Conservation (phyloP, 2,797 vertebrate genomes). For the Mus caroli region DNA sequence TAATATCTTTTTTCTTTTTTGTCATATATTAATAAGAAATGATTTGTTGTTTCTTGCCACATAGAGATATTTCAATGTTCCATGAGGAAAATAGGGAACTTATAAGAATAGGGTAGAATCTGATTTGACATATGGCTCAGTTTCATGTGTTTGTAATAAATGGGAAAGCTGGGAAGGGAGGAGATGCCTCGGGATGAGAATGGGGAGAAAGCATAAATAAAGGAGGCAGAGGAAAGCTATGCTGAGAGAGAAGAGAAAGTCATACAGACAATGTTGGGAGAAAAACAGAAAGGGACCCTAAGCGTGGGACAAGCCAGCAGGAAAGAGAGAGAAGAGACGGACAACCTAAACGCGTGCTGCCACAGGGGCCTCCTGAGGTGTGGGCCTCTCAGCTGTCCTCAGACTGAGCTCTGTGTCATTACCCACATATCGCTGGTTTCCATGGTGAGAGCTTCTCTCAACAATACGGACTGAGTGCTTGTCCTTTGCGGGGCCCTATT, state of each 20-base stretch:
- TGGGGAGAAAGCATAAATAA: neutral
- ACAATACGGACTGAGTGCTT: accelerated
- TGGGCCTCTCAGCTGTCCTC: accelerated
- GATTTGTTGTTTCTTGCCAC: neutral
- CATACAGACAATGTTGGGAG: accelerated
- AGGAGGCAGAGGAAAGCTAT: accelerated
- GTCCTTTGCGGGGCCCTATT: too few relatives aligned
- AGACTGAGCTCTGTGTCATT: neutral
- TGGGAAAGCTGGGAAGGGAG: neutral
- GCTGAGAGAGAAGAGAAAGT: neutral
- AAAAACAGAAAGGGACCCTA: neutral
- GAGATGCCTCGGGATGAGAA: neutral
- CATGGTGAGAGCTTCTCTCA: neutral
- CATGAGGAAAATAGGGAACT: neutral
- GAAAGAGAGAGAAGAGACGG: neutral
- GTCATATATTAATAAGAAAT: neutral
- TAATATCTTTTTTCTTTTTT: neutral
- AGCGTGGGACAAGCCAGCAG: neutral
- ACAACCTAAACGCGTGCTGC: too few relatives aligned
- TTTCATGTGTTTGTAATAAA: neutral
- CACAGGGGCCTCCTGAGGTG: accelerated
- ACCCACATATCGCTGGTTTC: accelerated
- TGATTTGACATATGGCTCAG: neutral
- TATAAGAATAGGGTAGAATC: neutral
- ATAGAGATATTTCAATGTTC: neutral